Conservation (phyloP, 2,888 invertebrate genomes). For the Drosophila barbarae region DNA sequence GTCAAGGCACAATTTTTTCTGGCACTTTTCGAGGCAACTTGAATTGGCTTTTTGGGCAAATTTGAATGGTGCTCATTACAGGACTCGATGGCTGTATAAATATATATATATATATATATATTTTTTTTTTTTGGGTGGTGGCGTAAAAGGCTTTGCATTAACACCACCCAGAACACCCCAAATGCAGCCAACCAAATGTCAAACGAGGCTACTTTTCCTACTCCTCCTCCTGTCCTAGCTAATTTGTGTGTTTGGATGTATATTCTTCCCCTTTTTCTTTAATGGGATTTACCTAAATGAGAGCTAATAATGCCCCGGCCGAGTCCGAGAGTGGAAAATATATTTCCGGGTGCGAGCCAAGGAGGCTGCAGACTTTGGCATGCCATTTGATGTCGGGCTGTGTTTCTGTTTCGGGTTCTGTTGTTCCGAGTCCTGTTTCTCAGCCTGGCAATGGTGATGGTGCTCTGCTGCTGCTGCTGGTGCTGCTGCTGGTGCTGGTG, state of each 20-base stretch:
- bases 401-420: neutral
- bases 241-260: constrained; percentile 23
- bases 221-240: constrained; percentile 3
- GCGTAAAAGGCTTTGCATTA: constrained; percentile 63
- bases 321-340: constrained; percentile 65
- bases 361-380: constrained; percentile 56
- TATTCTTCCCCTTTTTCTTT: constrained; percentile 30
- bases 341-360: constrained; percentile 59
- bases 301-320: constrained; percentile 66
- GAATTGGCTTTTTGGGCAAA: constrained; percentile 39
- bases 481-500: neutral
- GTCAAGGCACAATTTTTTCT: constrained; percentile 10
- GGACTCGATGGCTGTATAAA: constrained; percentile 16
- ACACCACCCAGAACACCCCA: constrained; percentile 66
- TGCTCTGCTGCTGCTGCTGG: neutral
- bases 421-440: constrained; percentile 13
- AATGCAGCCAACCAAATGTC: constrained; percentile 69
- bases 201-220: constrained; percentile 37
- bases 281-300: constrained; percentile 75
- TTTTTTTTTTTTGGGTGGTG: constrained; percentile 20
- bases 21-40: constrained; percentile 30
- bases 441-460: neutral
- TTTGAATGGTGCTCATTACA: constrained; percentile 32
- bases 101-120: neutral
- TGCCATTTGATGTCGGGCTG: constrained; percentile 67